Base-by-base conservation (phyloP, 2,113 vertebrate genomes). In the Apteryx owenii region DNA sequence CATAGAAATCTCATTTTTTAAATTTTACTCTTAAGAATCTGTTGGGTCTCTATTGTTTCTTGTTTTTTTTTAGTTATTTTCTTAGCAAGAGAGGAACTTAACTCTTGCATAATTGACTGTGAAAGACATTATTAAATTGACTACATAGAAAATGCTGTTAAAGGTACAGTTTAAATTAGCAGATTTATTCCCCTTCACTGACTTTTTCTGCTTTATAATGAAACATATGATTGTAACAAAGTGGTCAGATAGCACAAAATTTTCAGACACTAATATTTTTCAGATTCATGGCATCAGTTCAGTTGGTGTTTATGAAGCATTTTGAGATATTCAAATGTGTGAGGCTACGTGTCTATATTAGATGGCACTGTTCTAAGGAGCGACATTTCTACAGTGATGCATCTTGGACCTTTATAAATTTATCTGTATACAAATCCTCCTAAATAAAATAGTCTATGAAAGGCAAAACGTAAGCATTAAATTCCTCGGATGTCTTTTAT, bases 381-480 rank as follows among this genome's bases (percentile, higher is more conserved):
- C 89, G 61, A 33, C 56, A 1, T 44, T 33, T 83, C 79, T 61
- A 68, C 88, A 93, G 58, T 90, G 93, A 81, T 29, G 76, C 68
- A 33, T 81, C 88, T 64, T 91, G 65, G 76, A 93, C 84, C 88
- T 95, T 4, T 69, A 44, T 78, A 75, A 81, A 95, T 93, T 56
- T 26, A 60, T 56, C 61, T 90, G 56, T 90, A 85, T 56, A 91
- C 88, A 93, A 94, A 69, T n/a, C 38, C 17, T 92, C 53, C 36
- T 44, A 93, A 92, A 42, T 80, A 86, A 88, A 86, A 82, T 90
- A 88, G 91, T 78, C 76, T 78, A 53, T 65, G 60, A 97, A 95
- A 95, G 51, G 70, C 81, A 97, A 98, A 97, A 71, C 68, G 69
- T 71, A 50, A 93, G 76, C 81, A 44, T 92, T 96, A 42, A 69